A percentile compares a stretch with the other conserved stretches of the same genome.
phyloP scores from a whole-genome alignment of 2,888 invertebrate species.

The Ramazzottius varieornatus region DNA sequence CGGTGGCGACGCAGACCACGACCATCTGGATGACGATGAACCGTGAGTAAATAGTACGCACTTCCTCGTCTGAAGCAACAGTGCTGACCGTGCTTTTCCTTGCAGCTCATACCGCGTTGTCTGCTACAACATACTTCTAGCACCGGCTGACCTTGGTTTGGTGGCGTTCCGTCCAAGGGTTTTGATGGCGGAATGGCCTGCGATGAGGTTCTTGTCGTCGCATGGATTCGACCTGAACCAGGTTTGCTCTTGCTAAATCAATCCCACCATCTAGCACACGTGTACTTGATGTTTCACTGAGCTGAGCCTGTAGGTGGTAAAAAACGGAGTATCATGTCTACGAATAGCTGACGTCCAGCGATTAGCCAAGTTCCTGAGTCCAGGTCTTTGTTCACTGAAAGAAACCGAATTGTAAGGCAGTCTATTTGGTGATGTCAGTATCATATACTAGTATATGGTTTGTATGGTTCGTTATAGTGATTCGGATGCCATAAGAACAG shows the following conservation, averaged over 20 bases:
- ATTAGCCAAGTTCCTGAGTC: neutral
- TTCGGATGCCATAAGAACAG: neutral
- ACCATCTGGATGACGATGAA: too few relatives aligned
- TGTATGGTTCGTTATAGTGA: neutral
- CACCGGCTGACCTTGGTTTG: neutral
- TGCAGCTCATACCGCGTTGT: neutral
- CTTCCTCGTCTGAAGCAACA: too few relatives aligned
- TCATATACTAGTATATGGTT: too few relatives aligned
- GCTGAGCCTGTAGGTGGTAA: too few relatives aligned
- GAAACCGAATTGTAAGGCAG: neutral
- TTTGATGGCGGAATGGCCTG: neutral
- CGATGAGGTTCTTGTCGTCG: neutral
- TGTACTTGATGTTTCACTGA: neutral
- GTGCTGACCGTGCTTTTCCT: too few relatives aligned
- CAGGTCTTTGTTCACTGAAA: neutral
- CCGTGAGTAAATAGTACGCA: too few relatives aligned
- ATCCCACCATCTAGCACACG: neutral
- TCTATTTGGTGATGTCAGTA: neutral
- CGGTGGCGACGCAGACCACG: too few relatives aligned
- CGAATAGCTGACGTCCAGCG: neutral
- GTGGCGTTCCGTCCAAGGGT: neutral
- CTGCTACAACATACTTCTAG: neutral
- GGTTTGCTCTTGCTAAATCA: neutral
- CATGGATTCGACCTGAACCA: neutral
- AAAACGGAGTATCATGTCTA: neutral